A percentile compares a stretch with the other conserved stretches of the same genome.
phyloP scores from a whole-genome alignment of 2,797 vertebrate genomes.

The Lagorchestes hirsutus region DNA sequence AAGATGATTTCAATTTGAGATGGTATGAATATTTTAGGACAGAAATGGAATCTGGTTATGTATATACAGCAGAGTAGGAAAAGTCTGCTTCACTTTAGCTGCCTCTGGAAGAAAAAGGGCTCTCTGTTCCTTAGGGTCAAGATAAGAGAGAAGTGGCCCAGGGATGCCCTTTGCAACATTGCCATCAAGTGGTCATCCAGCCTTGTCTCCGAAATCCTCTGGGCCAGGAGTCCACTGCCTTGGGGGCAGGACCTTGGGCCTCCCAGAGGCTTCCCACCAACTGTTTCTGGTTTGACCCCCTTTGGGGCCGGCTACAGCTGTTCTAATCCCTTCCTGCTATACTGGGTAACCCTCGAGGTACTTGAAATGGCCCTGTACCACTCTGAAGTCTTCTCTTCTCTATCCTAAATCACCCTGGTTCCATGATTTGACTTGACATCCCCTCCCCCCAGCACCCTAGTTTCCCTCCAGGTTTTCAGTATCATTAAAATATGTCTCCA shows the following conservation, averaged over 20 bases:
- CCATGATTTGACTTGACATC: not conserved
- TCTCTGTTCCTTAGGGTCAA: constrained; percentile 26
- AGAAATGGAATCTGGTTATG: constrained; percentile 17
- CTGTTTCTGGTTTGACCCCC: not conserved
- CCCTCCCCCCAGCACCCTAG: not conserved
- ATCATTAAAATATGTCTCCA: not conserved
- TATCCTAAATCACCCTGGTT: not conserved
- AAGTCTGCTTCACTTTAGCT: constrained; percentile 5
- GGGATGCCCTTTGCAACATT: not conserved
- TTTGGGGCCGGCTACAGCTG: too few species aligned
- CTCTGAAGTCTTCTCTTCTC: not conserved
- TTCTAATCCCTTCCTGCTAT: not conserved
- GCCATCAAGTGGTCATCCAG: not conserved
- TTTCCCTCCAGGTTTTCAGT: not conserved
- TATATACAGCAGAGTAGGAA: not conserved
- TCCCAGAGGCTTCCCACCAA: not conserved
- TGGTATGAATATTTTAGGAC: constrained; percentile 2
- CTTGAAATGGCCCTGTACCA: not conserved
- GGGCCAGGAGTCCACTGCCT: not conserved
- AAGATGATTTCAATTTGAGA: constrained; percentile 14
- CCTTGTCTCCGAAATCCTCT: not conserved
- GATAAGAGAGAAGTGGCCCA: not conserved
- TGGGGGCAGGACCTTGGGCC: not conserved
- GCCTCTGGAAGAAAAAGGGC: not conserved
- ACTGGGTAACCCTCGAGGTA: too few species aligned